Evolutionary conservation across 2,797 vertebrate genomes (phyloP), one percentile per base, ranked within the genome.

Genomic region (Mormyrus proboscirostris): DNA sequence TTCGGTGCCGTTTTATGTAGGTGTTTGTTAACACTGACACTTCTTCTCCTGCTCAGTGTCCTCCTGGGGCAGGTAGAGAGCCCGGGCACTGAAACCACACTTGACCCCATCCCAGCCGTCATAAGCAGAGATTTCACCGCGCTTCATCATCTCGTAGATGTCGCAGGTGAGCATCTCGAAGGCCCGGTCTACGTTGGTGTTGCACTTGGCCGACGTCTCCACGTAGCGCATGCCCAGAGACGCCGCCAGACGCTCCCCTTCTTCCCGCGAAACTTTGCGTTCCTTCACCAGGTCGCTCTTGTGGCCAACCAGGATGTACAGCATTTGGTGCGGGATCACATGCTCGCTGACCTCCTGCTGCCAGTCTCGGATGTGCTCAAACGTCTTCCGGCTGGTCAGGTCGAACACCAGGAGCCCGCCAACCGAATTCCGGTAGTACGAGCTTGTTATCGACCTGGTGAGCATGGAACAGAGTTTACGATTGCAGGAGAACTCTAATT

Each of bases 321-420:
- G 90, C 29, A 96, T 96, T 92, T 96, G 96, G 92, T 96, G 93
- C 0, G 95, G 95, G 6, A 94, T 93, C 88, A 93, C 94, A 91
- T 95, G 94, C 90, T 97, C 95, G 0, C 93, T 92, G 86, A 97
- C 97, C 90, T 98, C 96, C 0, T 92, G 94, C 91, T 97, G 95
- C 97, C 97, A 98, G 90, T 98, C 96, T 16, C 92, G 95, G 90
- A 98, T 92, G 0, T 96, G 97, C 89, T 98, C 96, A 0, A 98
- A 98, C 90, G 97, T 97, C 22, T 96, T 96, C 4, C 94, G 94
- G 88, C 97, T 97, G 87, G 97, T 97, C 93, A 98, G 94, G 87
- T 98, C 97, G 0, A 99, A 98, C 83, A 98, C 96, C 51, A 98
- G 94, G 59, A 99, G 95, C 33, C 97, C 97, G 0, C 97, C 97